phyloP scores from a whole-genome alignment of 2,113 vertebrate genomes.

The Phalacrocorax brasilianus region DNA sequence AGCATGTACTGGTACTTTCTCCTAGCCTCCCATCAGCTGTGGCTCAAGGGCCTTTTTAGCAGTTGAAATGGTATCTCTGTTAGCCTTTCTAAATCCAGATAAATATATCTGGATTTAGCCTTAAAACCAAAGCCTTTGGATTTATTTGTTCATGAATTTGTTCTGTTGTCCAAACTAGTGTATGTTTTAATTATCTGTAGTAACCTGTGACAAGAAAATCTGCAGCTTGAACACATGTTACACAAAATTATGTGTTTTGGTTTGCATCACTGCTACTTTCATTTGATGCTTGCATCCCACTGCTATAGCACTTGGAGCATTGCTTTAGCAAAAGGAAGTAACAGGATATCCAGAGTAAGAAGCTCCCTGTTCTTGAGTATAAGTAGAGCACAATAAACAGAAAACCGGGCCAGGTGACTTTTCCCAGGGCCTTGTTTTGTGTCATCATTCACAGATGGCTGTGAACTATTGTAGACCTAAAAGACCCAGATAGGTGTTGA shows the following conservation, averaged over 20 bases:
- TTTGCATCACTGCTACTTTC: background rate
- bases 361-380: background rate
- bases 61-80: background rate
- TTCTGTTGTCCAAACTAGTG: background rate
- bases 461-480: background rate
- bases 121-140: background rate
- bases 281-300: background rate
- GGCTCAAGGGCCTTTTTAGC: background rate
- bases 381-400: background rate
- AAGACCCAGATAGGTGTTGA: background rate
- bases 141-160: background rate
- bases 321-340: background rate
- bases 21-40: background rate
- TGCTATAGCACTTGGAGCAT: background rate
- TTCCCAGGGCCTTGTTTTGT: background rate
- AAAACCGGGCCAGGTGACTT: background rate
- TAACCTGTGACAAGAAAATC: background rate
- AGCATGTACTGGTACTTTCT: background rate
- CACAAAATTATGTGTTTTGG: background rate
- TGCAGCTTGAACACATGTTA: accelerated
- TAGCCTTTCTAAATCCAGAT: background rate
- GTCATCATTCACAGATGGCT: background rate
- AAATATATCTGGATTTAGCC: too few relatives aligned
- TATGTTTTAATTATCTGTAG: background rate
- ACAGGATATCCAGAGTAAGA: background rate